Percentiles rank a stretch among this genome's conserved stretches.
phyloP scores from a whole-genome alignment of 2,113 vertebrate species.

The Sminthopsis crassicaudata region DNA sequence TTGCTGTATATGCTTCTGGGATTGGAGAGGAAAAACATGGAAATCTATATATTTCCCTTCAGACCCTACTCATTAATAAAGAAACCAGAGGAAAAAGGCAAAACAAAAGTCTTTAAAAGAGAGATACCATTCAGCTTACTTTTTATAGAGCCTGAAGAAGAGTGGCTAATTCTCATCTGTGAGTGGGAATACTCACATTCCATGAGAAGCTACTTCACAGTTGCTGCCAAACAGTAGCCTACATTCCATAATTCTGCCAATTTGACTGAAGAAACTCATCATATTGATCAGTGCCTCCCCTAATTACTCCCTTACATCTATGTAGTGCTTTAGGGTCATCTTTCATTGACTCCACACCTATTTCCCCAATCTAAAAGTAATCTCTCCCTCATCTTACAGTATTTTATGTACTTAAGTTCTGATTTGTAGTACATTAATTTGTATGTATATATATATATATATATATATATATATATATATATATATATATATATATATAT shows the following conservation, averaged over 20 bases:
- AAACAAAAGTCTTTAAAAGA: neutral
- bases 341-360: neutral
- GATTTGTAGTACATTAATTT: neutral
- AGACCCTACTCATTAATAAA: neutral
- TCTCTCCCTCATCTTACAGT: neutral
- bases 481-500: no score
- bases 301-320: neutral
- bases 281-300: neutral
- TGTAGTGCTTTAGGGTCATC: neutral
- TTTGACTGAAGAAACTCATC: neutral
- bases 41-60: neutral
- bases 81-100: neutral
- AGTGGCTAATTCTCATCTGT: neutral
- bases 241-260: neutral
- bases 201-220: neutral
- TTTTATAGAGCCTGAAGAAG: no score
- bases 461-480: no score
- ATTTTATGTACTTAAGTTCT: neutral
- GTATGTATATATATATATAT: no score
- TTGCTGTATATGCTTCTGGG: neutral
- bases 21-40: neutral
- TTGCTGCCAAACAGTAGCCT: neutral
- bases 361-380: neutral
- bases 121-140: no score
- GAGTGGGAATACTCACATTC: no score